Base-by-base conservation (phyloP, 1,140 invertebrate genomes). In the Heliconius himera region DNA sequence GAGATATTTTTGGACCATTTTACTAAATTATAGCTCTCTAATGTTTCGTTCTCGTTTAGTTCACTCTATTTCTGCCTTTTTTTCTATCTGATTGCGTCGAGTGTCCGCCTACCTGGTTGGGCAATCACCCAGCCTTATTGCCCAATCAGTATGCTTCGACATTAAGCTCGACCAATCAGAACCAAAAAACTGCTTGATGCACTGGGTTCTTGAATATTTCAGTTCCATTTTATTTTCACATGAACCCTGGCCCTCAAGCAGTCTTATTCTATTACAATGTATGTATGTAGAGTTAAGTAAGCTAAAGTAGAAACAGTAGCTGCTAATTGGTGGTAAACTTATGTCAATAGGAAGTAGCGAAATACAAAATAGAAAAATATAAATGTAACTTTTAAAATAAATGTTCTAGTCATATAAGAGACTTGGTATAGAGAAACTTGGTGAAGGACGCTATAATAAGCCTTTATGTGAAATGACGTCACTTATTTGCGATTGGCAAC, bases 81-180 rank as follows among this genome's bases (percentile, higher is more conserved):
- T 46, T 73, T 86, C 86, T 84, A 72, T 93, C 91, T 94, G 89
- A 93, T 92, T 89, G 87, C 49, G 84, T 79, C 86, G 92, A 90
- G 92, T 87, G 93, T 94, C 92, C 91, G 91, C 92, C 87, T 94
- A 94, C 91, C 81, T 90, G 92, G 93, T 94, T 94, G 91, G 93
- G 90, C 93, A 94, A 94, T 94, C 90, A 94, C 93, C 93, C 93
- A 94, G 93, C 93, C 93, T 94, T 94, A 94, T 94, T 94, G 93
- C 90, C 92, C 89, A 94, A 94, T 92, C 93, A 88, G 91, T 93
- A 94, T 85, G 92, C 91, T 88, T 81, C 74, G 91, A 93, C 90
- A 77, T 74, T 76, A 86, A 82, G 83, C 92, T 91, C 90, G 89
- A 86, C 82, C 88, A 87, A 92, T 92, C 90, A 90, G 92, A 90